These are phyloP conservation scores for Cerastis leucographa DNA, from an alignment of 2,888 invertebrate species.

Conservation along the genomic window DNA sequence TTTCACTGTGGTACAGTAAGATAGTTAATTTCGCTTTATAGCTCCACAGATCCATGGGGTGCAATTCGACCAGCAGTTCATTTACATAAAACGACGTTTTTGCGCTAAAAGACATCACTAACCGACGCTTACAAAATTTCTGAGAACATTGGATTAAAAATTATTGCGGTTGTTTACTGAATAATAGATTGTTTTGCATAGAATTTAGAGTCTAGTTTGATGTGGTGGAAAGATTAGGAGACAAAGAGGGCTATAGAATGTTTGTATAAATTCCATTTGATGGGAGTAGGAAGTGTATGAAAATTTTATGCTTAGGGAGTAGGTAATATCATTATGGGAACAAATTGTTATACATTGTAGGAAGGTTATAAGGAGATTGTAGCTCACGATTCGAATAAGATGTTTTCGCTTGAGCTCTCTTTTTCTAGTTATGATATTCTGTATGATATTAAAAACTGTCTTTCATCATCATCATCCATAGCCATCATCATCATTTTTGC, in stretches of 20 bases:
- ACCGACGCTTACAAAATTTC: slow-evolving; percentile 58
- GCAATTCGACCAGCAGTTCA: slow-evolving; percentile 60
- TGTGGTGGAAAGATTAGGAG: slow-evolving; percentile 27
- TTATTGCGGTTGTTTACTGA: slow-evolving; percentile 57
- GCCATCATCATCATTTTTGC: too few species aligned
- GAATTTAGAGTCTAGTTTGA: slow-evolving; percentile 51
- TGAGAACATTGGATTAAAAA: slow-evolving; percentile 58
- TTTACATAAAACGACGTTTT: slow-evolving; percentile 67
- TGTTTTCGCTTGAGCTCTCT: background rate
- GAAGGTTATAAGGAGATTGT: background rate
- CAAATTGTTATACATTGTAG: slow-evolving; percentile 26
- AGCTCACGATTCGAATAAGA: background rate
- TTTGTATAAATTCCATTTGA: slow-evolving; percentile 21
- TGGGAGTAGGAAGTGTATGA: slow-evolving; percentile 26
- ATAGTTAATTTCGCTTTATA: slow-evolving; percentile 70
- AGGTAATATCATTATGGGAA: slow-evolving; percentile 36
- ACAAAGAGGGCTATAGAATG: slow-evolving; percentile 14
- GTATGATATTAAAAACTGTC: background rate
- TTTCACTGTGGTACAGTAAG: slow-evolving; percentile 51
- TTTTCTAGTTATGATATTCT: background rate
- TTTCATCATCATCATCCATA: background rate
- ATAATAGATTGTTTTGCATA: slow-evolving; percentile 60
- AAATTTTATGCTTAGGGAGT: slow-evolving; percentile 37
- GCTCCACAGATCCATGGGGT: slow-evolving; percentile 62
- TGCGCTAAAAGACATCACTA: slow-evolving; percentile 64